Percentiles rank a stretch among this genome's conserved stretches.
Conservation (phyloP, 2,113 vertebrate species). For the Ptilonorhynchus violaceus region DNA sequence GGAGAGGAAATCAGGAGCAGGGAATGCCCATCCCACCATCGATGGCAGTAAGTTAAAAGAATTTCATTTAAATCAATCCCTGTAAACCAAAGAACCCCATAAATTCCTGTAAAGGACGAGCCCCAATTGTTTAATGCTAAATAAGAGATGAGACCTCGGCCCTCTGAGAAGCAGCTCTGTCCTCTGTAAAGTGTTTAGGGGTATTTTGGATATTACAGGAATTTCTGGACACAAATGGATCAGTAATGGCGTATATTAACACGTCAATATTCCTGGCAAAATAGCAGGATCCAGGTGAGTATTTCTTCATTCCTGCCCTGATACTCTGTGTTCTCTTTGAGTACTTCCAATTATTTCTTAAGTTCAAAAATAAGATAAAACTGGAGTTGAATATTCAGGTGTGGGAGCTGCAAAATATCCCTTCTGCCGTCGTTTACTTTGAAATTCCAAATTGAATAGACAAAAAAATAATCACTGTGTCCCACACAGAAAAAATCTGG, state of each 20-base stretch:
- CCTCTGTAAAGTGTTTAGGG: not conserved
- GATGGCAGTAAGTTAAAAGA: not conserved
- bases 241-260: not conserved
- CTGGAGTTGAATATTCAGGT: not conserved
- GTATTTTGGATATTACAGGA: not conserved
- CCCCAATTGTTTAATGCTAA: not conserved
- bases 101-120: not conserved
- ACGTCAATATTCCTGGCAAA: not conserved
- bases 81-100: not conserved
- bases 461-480: no score
- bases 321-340: not conserved
- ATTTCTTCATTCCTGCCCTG: not conserved
- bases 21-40: accelerated
- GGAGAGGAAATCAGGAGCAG: not conserved
- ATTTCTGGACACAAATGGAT: not conserved
- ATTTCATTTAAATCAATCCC: not conserved
- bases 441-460: not conserved
- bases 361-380: not conserved
- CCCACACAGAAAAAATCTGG: not conserved
- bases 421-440: not conserved
- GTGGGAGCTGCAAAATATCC: not conserved
- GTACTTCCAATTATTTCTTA: not conserved
- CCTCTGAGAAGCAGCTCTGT: not conserved
- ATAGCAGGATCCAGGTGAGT: not conserved
- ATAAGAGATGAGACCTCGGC: not conserved